Evolutionary conservation across 2,888 invertebrate species (phyloP).

Genomic region (Cremastinae sp.): DNA sequence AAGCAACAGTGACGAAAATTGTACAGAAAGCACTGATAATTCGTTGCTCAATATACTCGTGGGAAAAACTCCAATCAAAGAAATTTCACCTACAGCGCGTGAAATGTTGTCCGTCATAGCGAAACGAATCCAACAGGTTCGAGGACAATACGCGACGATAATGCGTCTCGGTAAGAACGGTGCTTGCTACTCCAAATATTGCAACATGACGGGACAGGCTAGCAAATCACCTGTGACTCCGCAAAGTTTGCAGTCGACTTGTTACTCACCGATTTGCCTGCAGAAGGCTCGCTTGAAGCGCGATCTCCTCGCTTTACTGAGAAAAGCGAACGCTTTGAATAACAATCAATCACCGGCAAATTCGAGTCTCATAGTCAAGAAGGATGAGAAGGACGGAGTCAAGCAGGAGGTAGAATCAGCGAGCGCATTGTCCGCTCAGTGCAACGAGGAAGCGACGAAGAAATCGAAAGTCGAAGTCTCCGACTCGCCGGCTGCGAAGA

Average conservation of each 20-base stretch:
- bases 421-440: slow-evolving; percentile 84
- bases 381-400: slow-evolving; percentile 82
- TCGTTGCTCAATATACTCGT: slow-evolving; percentile 69
- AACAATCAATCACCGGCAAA: slow-evolving; percentile 68
- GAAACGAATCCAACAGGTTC: slow-evolving; percentile 86
- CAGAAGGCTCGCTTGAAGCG: slow-evolving; percentile 87
- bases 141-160: slow-evolving; percentile 86
- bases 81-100: slow-evolving; percentile 73
- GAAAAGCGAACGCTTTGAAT: slow-evolving; percentile 83
- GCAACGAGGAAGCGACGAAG: slow-evolving; percentile 81
- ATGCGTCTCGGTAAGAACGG: slow-evolving; percentile 87
- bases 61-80: slow-evolving; percentile 74
- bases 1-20: slow-evolving; percentile 83
- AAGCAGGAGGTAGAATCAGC: slow-evolving; percentile 84
- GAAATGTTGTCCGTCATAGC: slow-evolving; percentile 84
- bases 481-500: slow-evolving; percentile 50
- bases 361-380: slow-evolving; percentile 47
- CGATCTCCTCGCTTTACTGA: slow-evolving; percentile 84
- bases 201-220: slow-evolving; percentile 82
- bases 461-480: background rate
- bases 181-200: slow-evolving; percentile 87
- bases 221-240: slow-evolving; percentile 81
- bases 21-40: slow-evolving; percentile 66
- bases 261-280: slow-evolving; percentile 92
- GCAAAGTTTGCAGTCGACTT: slow-evolving; percentile 82